These are phyloP conservation scores for Limnephilus lunatus DNA, from an alignment of 2,888 invertebrate genomes.

Conservation along the genomic window DNA sequence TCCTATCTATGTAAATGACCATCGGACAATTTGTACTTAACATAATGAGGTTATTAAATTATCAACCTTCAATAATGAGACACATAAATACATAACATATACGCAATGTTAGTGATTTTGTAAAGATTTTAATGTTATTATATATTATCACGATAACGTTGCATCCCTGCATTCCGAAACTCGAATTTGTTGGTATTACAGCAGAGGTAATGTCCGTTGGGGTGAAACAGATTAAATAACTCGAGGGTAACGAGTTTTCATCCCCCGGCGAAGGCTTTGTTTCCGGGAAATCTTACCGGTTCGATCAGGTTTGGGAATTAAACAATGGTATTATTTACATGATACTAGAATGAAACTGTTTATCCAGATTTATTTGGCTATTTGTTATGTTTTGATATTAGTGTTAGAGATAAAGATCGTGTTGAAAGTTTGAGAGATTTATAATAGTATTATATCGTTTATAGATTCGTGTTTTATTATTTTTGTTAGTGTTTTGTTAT, in stretches of 20 bases:
- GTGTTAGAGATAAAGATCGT: neutral
- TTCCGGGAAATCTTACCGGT: conserved; percentile 30
- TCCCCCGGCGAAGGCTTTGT: conserved; percentile 34
- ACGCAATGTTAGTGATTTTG: no score
- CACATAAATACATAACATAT: no score
- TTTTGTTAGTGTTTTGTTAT: no score
- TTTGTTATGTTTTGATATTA: neutral
- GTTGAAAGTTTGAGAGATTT: neutral
- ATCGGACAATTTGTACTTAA: no score
- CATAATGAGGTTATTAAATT: no score
- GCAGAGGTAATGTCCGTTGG: conserved; percentile 2
- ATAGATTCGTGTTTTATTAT: no score
- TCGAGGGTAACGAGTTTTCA: conserved; percentile 45
- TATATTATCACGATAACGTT: neutral
- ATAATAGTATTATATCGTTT: neutral
- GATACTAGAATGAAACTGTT: neutral
- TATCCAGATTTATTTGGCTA: neutral
- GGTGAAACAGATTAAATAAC: conserved; percentile 49
- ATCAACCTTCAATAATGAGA: no score
- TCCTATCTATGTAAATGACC: no score
- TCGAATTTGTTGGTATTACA: neutral
- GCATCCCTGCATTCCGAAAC: neutral
- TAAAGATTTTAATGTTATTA: no score
- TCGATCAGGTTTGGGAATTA: neutral
- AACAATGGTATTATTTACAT: neutral